phyloP scores from a whole-genome alignment of 92 coral and sea anemone genomes.

The Bergia sp. region DNA sequence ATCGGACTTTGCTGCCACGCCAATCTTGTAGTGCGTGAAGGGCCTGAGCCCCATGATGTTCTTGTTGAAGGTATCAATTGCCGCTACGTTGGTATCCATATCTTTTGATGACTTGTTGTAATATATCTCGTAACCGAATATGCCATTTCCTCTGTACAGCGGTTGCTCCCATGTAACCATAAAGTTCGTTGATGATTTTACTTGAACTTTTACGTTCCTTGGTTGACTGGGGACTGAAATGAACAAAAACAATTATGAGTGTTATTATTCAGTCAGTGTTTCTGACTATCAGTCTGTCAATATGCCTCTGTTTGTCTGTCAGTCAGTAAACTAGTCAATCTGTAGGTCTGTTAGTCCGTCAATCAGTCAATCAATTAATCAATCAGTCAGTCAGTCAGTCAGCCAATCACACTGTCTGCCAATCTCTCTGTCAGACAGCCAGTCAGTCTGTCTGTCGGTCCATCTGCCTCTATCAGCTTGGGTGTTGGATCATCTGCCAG shows the following conservation, averaged over 20 bases:
- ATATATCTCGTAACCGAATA: constrained; percentile 85
- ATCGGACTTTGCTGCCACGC: constrained; percentile 87
- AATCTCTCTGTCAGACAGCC: too few species aligned
- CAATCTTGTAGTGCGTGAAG: constrained; percentile 78
- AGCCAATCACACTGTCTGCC: too few species aligned
- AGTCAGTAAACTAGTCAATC: too few species aligned
- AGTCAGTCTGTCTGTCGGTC: too few species aligned
- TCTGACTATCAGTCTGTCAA: neutral
- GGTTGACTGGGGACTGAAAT: constrained; percentile 91
- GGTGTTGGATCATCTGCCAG: too few species aligned
- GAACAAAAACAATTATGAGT: neutral
- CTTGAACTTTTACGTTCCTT: constrained; percentile 58
- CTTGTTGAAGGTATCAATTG: constrained; percentile 47
- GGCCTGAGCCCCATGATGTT: constrained; percentile 77
- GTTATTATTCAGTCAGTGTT: neutral
- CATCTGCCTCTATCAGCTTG: too few species aligned
- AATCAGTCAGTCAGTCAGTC: too few species aligned
- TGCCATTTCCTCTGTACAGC: constrained; percentile 76
- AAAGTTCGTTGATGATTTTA: constrained; percentile 74
- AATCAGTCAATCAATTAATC: too few species aligned
- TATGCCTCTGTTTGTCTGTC: neutral
- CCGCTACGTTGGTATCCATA: constrained; percentile 58
- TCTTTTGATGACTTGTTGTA: constrained; percentile 78
- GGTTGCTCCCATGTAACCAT: constrained; percentile 83
- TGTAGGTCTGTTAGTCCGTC: too few species aligned